phyloP scores from a whole-genome alignment of 1,140 invertebrate genomes.

The Ips nitidus region DNA sequence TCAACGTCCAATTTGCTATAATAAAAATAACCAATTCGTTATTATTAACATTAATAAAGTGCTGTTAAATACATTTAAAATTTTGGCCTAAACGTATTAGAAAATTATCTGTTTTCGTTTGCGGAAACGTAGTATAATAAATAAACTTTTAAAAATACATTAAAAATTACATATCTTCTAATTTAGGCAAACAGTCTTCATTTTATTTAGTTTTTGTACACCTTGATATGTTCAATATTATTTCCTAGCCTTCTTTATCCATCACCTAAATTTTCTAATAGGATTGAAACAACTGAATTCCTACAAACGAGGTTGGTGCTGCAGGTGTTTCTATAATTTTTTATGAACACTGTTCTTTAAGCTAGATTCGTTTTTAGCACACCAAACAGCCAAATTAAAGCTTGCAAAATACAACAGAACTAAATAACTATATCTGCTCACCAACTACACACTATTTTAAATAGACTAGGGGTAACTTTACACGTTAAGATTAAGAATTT shows the following conservation, averaged over 20 bases:
- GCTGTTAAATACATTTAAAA: background rate
- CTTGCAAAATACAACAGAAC: too few species aligned
- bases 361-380: slow-evolving; percentile 6
- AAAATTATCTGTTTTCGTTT: background rate
- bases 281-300: background rate
- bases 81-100: background rate
- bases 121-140: background rate
- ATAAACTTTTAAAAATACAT: background rate
- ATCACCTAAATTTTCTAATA: slow-evolving; percentile 4
- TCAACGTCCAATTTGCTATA: background rate
- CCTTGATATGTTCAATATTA: slow-evolving; percentile 22
- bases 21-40: background rate
- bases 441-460: too few species aligned
- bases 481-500: too few species aligned
- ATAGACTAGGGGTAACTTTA: too few species aligned
- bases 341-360: background rate
- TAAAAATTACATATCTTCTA: slow-evolving; percentile 1
- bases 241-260: background rate
- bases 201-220: slow-evolving; percentile 22
- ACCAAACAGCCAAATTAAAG: too few species aligned
- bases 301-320: background rate
- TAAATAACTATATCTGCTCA: too few species aligned
- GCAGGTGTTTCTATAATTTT: background rate
- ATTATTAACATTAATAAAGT: background rate
- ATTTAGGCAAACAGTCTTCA: slow-evolving; percentile 29